Conservation (phyloP, 64 coral and sea anemone species). For the Catalaphyllia jardinei region DNA sequence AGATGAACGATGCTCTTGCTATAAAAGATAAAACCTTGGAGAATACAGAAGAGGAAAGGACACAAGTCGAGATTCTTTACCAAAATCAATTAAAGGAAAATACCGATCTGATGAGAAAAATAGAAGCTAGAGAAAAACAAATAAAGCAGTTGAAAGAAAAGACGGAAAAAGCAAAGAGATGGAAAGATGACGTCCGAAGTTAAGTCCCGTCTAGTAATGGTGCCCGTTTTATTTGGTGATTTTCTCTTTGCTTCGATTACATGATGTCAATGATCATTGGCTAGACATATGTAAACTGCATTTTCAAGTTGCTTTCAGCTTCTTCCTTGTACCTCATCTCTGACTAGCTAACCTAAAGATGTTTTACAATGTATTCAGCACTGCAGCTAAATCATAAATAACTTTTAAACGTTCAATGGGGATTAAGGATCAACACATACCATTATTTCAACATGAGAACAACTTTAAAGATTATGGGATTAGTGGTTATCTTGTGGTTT, state of each 20-base stretch:
- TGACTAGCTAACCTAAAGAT: no score
- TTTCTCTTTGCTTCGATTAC: not conserved
- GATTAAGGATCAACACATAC: no score
- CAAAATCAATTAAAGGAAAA: conserved; percentile 22
- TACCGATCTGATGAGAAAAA: conserved; percentile 47
- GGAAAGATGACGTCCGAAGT: conserved; percentile 11
- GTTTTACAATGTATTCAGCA: no score
- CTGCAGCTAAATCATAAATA: no score
- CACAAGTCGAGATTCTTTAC: not conserved
- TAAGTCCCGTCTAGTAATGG: not conserved
- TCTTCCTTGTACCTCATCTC: no score
- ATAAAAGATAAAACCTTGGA: conserved; percentile 3
- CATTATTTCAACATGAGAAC: no score
- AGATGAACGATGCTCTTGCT: conserved; percentile 22
- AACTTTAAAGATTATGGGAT: no score
- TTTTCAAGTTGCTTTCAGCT: no score
- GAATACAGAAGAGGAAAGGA: conserved; percentile 16
- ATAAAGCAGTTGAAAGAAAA: conserved; percentile 40
- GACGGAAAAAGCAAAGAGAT: conserved; percentile 29
- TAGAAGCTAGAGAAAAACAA: conserved; percentile 24
- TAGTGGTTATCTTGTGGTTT: no score
- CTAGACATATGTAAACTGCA: no score
- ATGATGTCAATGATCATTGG: not conserved
- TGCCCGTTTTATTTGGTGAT: no score
- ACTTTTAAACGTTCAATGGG: no score